Conservation (phyloP, 2,113 vertebrate species). For the Melanerpes aurifrons region DNA sequence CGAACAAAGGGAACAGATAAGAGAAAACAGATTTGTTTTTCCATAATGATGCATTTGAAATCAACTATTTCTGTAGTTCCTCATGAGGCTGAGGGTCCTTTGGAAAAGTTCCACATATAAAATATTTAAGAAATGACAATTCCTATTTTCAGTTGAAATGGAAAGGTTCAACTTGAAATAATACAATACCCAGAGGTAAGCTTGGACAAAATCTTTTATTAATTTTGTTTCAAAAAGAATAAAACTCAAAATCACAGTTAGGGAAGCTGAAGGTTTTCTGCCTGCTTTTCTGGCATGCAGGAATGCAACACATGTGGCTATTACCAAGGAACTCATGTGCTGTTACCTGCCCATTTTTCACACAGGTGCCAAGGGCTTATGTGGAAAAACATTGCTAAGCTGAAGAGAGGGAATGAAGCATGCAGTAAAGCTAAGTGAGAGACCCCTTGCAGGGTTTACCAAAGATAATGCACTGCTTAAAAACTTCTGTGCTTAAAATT, state of each 20-base stretch:
- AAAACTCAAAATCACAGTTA: neutral
- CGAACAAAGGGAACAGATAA: slow-evolving; percentile 47
- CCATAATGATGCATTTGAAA: slow-evolving; percentile 3
- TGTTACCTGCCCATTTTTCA: neutral
- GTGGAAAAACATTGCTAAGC: neutral
- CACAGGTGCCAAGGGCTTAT: neutral
- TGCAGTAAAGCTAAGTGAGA: neutral
- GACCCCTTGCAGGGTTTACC: neutral
- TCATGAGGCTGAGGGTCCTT: neutral
- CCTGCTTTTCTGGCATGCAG: neutral
- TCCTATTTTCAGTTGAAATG: neutral
- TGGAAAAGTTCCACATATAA: neutral
- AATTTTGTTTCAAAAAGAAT: neutral
- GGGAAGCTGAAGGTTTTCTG: neutral
- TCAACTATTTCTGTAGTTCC: neutral
- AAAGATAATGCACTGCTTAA: neutral
- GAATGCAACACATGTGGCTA: neutral
- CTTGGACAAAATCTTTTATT: neutral
- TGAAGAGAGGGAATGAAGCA: neutral
- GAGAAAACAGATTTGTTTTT: slow-evolving; percentile 24
- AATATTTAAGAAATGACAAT: neutral
- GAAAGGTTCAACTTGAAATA: neutral
- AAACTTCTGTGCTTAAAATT: neutral
- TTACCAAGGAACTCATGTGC: neutral
- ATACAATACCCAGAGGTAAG: neutral